Conservation (phyloP, 2,888 invertebrate species). For the Ennomos erosarius region DNA sequence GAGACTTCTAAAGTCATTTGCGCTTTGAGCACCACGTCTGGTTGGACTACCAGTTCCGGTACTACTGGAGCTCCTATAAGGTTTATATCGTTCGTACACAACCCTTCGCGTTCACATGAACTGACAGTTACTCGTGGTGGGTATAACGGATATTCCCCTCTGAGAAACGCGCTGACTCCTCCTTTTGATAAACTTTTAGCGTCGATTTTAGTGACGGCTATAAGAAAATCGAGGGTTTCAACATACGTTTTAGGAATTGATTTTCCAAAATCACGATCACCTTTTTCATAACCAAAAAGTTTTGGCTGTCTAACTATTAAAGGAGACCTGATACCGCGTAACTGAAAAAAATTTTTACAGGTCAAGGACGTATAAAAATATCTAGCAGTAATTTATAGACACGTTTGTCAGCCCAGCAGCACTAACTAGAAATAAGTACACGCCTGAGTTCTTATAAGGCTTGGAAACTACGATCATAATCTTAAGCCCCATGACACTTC, state of each 20-base stretch:
- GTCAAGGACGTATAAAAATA: not conserved
- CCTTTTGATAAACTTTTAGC: slow-evolving; percentile 56
- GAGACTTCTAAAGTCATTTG: slow-evolving; percentile 74
- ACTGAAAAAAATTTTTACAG: slow-evolving; percentile 40
- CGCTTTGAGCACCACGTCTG: slow-evolving; percentile 60
- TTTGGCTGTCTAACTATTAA: slow-evolving; percentile 30
- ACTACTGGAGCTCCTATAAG: slow-evolving; percentile 48
- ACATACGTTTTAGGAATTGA: slow-evolving; percentile 33
- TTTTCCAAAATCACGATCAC: slow-evolving; percentile 54
- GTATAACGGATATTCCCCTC: slow-evolving; percentile 67
- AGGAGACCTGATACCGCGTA: slow-evolving; percentile 56
- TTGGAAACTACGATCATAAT: too few species aligned
- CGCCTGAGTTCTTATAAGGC: too few species aligned
- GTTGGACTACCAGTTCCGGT: slow-evolving; percentile 54
- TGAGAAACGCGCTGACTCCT: slow-evolving; percentile 54
- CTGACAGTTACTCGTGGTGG: slow-evolving; percentile 53
- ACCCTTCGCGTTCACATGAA: slow-evolving; percentile 50
- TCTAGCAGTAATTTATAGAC: too few species aligned
- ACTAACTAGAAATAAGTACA: too few species aligned
- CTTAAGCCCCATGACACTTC: too few species aligned
- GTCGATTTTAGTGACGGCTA: slow-evolving; percentile 70
- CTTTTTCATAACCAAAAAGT: slow-evolving; percentile 64
- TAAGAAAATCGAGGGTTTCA: slow-evolving; percentile 56
- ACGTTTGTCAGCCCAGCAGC: too few species aligned
- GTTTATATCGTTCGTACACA: slow-evolving; percentile 75